A percentile compares a stretch with the other conserved stretches of the same genome.
These are phyloP conservation scores for Nudaria mundana DNA, from an alignment of 2,888 invertebrate genomes.

Conservation along the genomic window DNA sequence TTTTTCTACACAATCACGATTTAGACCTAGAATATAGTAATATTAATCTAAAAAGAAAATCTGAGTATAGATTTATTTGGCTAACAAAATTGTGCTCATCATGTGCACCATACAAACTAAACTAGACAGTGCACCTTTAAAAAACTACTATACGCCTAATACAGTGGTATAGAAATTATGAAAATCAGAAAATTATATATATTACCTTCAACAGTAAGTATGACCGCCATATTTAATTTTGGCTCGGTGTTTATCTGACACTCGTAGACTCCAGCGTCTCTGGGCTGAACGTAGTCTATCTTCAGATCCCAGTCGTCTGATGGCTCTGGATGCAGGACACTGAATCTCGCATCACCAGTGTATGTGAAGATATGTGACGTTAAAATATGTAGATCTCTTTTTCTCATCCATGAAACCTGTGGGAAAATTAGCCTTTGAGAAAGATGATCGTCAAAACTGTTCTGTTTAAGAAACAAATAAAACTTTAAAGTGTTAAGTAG, in stretches of 20 bases:
- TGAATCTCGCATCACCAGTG: slow-evolving; percentile 93
- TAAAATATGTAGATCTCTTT: slow-evolving; percentile 91
- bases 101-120: neutral
- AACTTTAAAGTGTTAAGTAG: no score
- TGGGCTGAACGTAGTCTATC: slow-evolving; percentile 90
- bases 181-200: slow-evolving; percentile 8
- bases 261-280: slow-evolving; percentile 93
- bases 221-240: slow-evolving; percentile 92
- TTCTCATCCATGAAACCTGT: slow-evolving; percentile 93
- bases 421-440: neutral
- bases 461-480: neutral
- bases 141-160: neutral
- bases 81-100: neutral
- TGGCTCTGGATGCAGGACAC: slow-evolving; percentile 90
- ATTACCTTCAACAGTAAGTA: slow-evolving; percentile 90
- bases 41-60: no score
- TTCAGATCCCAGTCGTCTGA: slow-evolving; percentile 94
- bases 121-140: neutral
- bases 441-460: no score
- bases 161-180: neutral
- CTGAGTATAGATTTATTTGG: no score
- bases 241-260: slow-evolving; percentile 95
- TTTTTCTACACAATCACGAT: no score
- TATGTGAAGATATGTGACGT: slow-evolving; percentile 91
- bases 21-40: no score